Evolutionary conservation across 2,113 vertebrate species (phyloP).

Genomic region (Muscicapa adusta): DNA sequence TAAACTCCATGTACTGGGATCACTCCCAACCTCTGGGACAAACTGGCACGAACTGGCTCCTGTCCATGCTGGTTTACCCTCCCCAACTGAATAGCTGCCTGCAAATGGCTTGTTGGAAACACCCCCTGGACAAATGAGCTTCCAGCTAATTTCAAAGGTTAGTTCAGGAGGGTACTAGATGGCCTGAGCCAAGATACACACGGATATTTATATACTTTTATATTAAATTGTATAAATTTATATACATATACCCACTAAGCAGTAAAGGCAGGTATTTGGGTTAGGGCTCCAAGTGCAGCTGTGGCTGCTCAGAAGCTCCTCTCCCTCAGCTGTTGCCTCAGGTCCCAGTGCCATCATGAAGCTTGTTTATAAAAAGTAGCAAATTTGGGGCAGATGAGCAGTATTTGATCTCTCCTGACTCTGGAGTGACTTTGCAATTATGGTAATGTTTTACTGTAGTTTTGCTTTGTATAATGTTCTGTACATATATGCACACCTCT

Average conservation of each 20-base stretch:
- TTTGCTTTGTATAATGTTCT: not conserved
- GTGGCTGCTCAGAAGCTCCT: not conserved
- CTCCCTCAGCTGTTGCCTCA: not conserved
- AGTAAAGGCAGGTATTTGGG: not conserved
- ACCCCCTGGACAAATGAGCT: not conserved
- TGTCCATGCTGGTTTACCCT: not conserved
- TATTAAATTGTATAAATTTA: not conserved
- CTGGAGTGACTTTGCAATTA: not conserved
- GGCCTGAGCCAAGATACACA: not conserved
- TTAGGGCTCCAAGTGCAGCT: not conserved
- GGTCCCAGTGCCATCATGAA: not conserved
- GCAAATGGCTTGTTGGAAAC: not conserved
- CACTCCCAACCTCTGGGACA: not conserved
- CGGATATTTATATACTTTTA: not conserved
- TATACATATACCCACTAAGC: not conserved
- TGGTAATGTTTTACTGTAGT: not conserved
- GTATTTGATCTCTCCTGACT: not conserved
- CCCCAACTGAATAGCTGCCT: not conserved
- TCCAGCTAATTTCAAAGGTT: not conserved
- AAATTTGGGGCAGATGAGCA: not conserved
- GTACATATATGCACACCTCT: fast-evolving
- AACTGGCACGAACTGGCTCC: not conserved
- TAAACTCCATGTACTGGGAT: not conserved
- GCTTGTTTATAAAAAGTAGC: not conserved
- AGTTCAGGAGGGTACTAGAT: not conserved